A percentile compares a stretch with the other conserved stretches of the same genome.
These are phyloP conservation scores for Myotis vivesi DNA, from an alignment of 2,797 vertebrate species.

Conservation along the genomic window DNA sequence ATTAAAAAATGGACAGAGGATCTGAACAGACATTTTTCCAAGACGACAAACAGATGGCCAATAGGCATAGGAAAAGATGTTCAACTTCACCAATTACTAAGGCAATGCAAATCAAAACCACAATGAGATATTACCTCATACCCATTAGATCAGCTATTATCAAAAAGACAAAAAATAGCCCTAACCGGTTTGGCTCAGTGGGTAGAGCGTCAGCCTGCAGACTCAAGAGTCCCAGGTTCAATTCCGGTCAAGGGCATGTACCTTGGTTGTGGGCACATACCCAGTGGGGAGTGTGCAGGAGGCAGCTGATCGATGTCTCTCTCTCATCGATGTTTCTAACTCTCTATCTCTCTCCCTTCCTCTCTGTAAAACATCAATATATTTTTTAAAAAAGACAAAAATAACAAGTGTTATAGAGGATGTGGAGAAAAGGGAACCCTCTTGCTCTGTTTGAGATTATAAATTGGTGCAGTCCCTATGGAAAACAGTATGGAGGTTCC, in stretches of 20 bases:
- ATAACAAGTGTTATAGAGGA: background rate
- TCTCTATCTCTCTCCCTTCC: too few species aligned
- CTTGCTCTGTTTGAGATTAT: background rate
- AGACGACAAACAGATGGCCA: background rate
- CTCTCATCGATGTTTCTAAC: too few species aligned
- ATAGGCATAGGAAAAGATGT: background rate
- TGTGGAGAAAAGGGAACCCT: background rate
- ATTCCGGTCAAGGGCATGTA: too few species aligned
- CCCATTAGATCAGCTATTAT: background rate
- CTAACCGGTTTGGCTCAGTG: too few species aligned
- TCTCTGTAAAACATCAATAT: too few species aligned
- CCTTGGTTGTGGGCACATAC: too few species aligned
- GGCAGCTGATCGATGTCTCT: too few species aligned
- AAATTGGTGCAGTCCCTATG: background rate
- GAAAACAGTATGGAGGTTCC: background rate
- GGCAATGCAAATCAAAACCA: background rate
- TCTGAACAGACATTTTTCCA: background rate
- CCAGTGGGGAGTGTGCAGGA: too few species aligned
- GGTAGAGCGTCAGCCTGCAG: too few species aligned
- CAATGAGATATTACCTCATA: background rate
- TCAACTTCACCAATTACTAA: background rate
- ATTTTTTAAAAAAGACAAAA: background rate
- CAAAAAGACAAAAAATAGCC: background rate
- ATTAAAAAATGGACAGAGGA: background rate
- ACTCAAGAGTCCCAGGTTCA: too few species aligned